Evolutionary conservation across 2,888 invertebrate species (phyloP), one percentile per base, ranked within the genome.

Genomic region (Tachina lurida): DNA sequence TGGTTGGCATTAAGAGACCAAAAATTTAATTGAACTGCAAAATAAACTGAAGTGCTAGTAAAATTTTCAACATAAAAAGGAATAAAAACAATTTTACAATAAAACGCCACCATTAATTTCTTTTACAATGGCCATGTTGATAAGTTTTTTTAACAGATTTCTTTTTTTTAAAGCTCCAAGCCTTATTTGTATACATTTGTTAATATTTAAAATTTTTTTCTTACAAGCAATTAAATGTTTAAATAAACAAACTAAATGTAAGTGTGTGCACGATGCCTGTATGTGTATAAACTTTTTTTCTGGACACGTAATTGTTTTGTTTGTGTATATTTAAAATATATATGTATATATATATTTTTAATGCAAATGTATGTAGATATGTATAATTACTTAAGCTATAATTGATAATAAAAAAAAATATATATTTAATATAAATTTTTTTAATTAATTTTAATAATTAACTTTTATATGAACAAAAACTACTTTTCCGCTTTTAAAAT

Each of bases 371-470:
- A 60, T 67, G 8, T 31, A 2, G 7, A 49, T 49, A 49, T 47
- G 43, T 62, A 68, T 52, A 67, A 80, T 67, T 74, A 74, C 54
- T 74, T 81, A 67, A 65, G 60, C 15, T 52, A 52, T 65, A 45
- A 54, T 58, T 67, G 45, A 68, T 12, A 31, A 41, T 47, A 62
- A 71, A 62, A 12, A 54, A 79, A 47, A 47, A n/a, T n/a, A n/a
- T 22, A 31, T 9, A 31, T 43, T 3, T 13, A 47, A 52, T 31
- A 47, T 52, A 22, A 8, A 75, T n/a, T 82, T 56, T 13, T 43
- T 13, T 68, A 85, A 31, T 60, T 54, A 82, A 85, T 71, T 82
- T 79, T 75, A 85, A 78, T 85, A 82, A 85, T 79, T 85, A 75
- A 82, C 71, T 82, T 85, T 54, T 62, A 71, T 85, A n/a, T 56